Evolutionary conservation across 2,888 invertebrate genomes (phyloP).

Genomic region (Abrostola triplasia): DNA sequence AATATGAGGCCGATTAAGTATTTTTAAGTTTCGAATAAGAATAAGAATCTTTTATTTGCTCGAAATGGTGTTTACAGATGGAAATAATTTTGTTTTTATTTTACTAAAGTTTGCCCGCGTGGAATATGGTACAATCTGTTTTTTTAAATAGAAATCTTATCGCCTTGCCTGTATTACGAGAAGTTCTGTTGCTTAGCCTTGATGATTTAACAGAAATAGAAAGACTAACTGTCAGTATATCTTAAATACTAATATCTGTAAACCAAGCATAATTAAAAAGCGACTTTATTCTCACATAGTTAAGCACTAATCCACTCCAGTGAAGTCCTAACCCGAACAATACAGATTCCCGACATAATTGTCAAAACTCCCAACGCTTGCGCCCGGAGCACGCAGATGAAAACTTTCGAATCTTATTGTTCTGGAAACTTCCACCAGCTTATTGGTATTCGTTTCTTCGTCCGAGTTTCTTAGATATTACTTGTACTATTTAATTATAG

Average conservation of each 20-base stretch:
- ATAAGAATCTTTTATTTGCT: neutral
- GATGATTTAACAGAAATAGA: too few relatives aligned
- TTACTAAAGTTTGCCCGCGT: too few relatives aligned
- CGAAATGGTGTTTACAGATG: neutral
- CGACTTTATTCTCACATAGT: neutral
- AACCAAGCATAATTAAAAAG: neutral
- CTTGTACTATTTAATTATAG: constrained; percentile 51
- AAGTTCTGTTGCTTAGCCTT: too few relatives aligned
- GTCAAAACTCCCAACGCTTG: constrained; percentile 35
- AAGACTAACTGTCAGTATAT: too few relatives aligned
- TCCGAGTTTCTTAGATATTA: constrained; percentile 49
- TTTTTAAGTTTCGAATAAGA: too few relatives aligned
- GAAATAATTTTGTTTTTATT: too few relatives aligned
- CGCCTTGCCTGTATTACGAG: too few relatives aligned
- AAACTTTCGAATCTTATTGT: constrained; percentile 70
- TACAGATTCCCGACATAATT: constrained; percentile 30
- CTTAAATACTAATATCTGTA: neutral
- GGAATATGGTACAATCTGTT: too few relatives aligned
- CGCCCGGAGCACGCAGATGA: constrained; percentile 43
- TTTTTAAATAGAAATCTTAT: too few relatives aligned
- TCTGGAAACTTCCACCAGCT: constrained; percentile 53
- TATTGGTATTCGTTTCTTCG: constrained; percentile 61
- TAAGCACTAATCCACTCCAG: neutral
- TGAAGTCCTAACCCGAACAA: constrained; percentile 5
- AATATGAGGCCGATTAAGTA: too few relatives aligned